Base-by-base conservation (phyloP, 2,797 vertebrate species). In the Sebastes glaucus region DNA sequence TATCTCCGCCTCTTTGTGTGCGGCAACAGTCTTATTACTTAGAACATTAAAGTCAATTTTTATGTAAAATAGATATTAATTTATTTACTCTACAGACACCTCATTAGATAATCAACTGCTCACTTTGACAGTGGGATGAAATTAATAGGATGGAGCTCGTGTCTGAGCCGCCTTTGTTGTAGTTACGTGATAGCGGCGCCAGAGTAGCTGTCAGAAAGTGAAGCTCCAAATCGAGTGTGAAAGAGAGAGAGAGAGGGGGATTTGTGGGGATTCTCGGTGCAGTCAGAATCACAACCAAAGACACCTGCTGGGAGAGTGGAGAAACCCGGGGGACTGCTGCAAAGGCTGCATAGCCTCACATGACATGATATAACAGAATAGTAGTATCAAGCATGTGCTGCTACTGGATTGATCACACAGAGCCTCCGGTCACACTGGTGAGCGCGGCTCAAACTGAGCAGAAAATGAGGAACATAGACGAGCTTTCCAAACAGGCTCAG, bases 71-170 rank as follows among this genome's bases (percentile, higher is more conserved):
- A 81, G 64, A 82, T 81, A 64, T 62, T 55, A 64, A 73, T 84
- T 74, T 83, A 82, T 90, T 91, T 83, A 80, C 46, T 49, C 46
- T 20, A 49, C 77, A 71, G 79, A 88, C 76, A 84, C 60, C 82
- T 85, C 69, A 71, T 88, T 83, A 91, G 84, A 82, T 81, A 83
- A 90, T 88, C 42, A 87, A 55, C 56, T 49, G 65, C 74, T 85
- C 78, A 77, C 57, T 65, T 66, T 88, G 69, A 83, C 78, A 78
- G 65, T 23, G 20, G 61, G 77, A 84, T 77, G 61, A 76, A 89
- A 77, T 89, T 52, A 84, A 82, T 62, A 27, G 81, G 65, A 66
- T 25, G 57, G 53, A 46, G 70, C 71, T 73, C 1, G 18, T 32
- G 68, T 73, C 66, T 75, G 46, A 77, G 49, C 42, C 6, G 32